Evolutionary conservation across 2,888 invertebrate species (phyloP), one percentile per base, ranked within the genome.

Genomic region (Clitarchus hookeri): DNA sequence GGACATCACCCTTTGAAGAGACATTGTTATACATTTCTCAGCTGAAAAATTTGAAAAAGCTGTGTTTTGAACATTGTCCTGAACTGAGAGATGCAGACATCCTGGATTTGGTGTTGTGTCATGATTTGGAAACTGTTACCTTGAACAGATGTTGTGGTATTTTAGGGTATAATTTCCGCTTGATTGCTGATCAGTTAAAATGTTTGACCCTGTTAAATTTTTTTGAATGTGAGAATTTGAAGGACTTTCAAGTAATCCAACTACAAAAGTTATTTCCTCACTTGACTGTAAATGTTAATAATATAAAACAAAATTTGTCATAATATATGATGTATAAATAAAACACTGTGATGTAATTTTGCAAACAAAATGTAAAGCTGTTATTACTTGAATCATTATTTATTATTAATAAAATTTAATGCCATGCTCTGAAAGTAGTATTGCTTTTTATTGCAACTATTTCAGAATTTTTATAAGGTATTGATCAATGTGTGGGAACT

Each of bases 21-120:
- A 65, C n/a, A n/a, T 23, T 65, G n/a, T 8, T n/a, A 23, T 2
- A 65, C 1, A 19, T 65, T 65, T 65, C 65, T 65, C 65, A 65
- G n/a, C 16, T 65, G 65, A 82, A 82, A 82, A 44, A 6, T 11
- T 82, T 82, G 82, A 82, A 82, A 82, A 26, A 44, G 3, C 25
- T 82, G 19, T 82, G 82, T 82, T 82, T 82, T 82, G 82, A 27
- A 82, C 27, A 82, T 82, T 82, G 27, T 82, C 25, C 44, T 44
- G 82, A 44, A 82, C 25, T 82, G 25, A 26, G 26, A 82, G 44
- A 82, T 65, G 65, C 16, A 23, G 65, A 65, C 65, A 65, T 65
- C 16, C n/a, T 65, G n/a, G 65, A 65, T 65, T 65, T 65, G 8
- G 65, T 65, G 19, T 65, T 65, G 16, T 65, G 65, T 65, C 65